Evolutionary conservation across 1,140 invertebrate species (phyloP).

Genomic region (Phymastichus coffea): DNA sequence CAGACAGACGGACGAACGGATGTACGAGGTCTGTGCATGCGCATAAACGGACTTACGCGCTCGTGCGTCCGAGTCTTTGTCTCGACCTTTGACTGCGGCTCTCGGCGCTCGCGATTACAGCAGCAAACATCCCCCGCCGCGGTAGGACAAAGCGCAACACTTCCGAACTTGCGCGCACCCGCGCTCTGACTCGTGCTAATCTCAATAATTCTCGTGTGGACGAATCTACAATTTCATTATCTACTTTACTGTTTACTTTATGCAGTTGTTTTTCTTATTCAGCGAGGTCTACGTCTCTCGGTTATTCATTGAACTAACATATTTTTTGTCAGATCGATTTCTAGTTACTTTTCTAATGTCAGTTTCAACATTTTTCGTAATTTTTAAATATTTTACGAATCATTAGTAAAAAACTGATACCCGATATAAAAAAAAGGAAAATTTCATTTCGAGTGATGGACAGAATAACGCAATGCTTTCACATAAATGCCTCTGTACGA

Average conservation of each 20-base stretch:
- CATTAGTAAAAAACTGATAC: too few species aligned
- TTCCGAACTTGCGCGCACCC: neutral
- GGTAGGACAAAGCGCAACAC: slow-evolving; percentile 16
- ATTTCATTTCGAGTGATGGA: slow-evolving; percentile 2
- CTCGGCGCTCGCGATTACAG: slow-evolving; percentile 9
- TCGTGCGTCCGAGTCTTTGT: slow-evolving; percentile 13
- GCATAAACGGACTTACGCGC: neutral
- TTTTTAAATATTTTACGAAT: too few species aligned
- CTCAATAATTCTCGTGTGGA: slow-evolving; percentile 18
- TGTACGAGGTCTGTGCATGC: neutral
- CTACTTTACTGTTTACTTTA: neutral
- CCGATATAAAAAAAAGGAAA: slow-evolving; percentile 14
- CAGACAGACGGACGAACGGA: too few species aligned
- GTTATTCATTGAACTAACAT: too few species aligned
- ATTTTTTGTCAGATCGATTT: too few species aligned
- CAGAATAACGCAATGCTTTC: slow-evolving; percentile 26
- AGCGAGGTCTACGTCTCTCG: too few species aligned
- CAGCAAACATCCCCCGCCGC: slow-evolving; percentile 13
- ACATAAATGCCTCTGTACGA: slow-evolving; percentile 23
- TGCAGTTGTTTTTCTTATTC: too few species aligned
- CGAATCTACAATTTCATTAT: slow-evolving; percentile 16
- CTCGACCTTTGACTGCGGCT: slow-evolving; percentile 17
- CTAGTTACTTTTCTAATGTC: too few species aligned
- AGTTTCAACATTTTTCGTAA: too few species aligned
- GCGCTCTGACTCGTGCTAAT: slow-evolving; percentile 3